These are phyloP conservation scores for Mustelus asterias DNA, from an alignment of 2,113 vertebrate genomes.

Conservation along the genomic window DNA sequence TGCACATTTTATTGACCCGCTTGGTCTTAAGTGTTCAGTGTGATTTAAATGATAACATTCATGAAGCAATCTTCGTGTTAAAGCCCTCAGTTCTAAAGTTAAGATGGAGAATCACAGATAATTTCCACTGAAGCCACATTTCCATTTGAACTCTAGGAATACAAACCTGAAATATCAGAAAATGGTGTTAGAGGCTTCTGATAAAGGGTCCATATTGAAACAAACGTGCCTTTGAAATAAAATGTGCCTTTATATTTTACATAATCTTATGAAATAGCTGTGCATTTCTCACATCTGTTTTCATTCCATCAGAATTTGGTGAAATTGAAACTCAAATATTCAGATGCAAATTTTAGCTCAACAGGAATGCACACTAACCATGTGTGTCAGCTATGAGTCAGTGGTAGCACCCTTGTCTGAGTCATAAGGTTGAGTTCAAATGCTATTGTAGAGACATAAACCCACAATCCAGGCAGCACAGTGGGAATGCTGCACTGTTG, in stretches of 20 bases:
- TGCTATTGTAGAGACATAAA: background rate
- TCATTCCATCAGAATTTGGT: background rate
- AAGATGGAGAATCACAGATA: background rate
- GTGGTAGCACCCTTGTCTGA: too few relatives aligned
- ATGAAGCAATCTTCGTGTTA: background rate
- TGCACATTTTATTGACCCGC: background rate
- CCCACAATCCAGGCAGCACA: background rate
- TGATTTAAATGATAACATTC: background rate
- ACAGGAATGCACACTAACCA: too few relatives aligned
- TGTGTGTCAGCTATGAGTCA: too few relatives aligned
- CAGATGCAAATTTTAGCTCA: too few relatives aligned
- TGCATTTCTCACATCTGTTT: background rate
- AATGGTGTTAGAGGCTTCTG: background rate
- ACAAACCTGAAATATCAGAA: background rate
- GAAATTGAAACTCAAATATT: too few relatives aligned
- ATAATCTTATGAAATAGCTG: background rate
- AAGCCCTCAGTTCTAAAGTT: background rate
- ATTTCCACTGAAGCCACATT: background rate
- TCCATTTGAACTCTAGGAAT: too few relatives aligned
- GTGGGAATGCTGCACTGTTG: background rate
- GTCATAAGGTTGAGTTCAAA: background rate
- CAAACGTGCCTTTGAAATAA: too few relatives aligned
- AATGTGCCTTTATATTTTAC: background rate
- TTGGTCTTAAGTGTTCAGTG: background rate
- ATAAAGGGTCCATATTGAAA: too few relatives aligned